Evolutionary conservation across 2,797 vertebrate genomes (phyloP).

Genomic region (Lithobates pipiens): DNA sequence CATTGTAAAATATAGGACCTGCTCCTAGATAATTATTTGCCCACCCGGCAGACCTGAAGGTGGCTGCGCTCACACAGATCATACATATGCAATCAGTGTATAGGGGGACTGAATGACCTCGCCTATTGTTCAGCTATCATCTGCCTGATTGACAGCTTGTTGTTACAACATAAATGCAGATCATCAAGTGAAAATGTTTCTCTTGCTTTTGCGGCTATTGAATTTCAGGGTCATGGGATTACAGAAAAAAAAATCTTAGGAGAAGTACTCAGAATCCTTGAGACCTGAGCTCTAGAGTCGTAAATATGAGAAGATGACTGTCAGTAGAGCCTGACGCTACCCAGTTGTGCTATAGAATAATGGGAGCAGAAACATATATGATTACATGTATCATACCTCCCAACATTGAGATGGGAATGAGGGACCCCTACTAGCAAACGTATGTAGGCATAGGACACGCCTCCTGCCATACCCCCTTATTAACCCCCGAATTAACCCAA

Average conservation of each 20-base stretch:
- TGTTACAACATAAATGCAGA: not conserved
- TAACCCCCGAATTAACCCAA: too few species aligned
- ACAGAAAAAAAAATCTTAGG: not conserved
- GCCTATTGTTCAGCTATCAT: not conserved
- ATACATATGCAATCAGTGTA: not conserved
- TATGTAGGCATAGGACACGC: too few species aligned
- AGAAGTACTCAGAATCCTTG: not conserved
- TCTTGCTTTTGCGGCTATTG: not conserved
- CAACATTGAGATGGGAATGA: too few species aligned
- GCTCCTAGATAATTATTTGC: not conserved
- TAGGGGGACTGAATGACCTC: not conserved
- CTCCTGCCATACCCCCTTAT: too few species aligned
- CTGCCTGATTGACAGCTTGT: not conserved
- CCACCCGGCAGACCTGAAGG: not conserved
- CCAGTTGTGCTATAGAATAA: too few species aligned
- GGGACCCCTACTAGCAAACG: too few species aligned
- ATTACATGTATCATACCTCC: too few species aligned
- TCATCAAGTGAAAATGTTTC: not conserved
- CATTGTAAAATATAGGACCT: not conserved
- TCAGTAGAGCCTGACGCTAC: too few species aligned
- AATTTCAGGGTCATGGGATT: not conserved
- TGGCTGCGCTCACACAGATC: constrained; percentile 3
- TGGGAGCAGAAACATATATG: too few species aligned
- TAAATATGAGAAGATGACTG: too few species aligned
- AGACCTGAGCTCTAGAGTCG: too few species aligned